phyloP scores from a whole-genome alignment of 2,113 vertebrate species.

The Xiphias gladius region DNA sequence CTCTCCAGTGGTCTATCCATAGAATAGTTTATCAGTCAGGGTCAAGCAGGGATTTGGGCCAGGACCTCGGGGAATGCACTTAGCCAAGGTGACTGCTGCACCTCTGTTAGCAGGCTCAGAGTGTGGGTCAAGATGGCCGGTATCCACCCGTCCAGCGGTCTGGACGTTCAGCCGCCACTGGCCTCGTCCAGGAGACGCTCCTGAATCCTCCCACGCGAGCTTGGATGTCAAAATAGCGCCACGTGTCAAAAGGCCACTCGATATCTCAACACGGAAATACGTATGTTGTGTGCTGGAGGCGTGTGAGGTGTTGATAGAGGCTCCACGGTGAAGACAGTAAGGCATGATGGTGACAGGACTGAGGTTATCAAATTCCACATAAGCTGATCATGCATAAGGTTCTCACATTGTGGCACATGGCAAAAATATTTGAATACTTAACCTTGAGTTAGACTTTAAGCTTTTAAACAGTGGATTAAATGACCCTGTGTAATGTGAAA shows the following conservation, averaged over 20 bases:
- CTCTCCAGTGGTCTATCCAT: constrained; percentile 73
- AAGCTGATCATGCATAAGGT: background rate
- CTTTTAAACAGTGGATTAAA: no score
- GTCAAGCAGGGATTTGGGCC: constrained; percentile 84
- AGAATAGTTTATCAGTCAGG: constrained; percentile 82
- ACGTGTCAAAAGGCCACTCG: constrained; percentile 54
- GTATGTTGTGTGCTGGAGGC: constrained; percentile 31
- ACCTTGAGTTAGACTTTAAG: background rate
- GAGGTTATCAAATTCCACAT: background rate
- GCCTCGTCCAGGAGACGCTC: constrained; percentile 57
- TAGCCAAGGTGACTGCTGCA: constrained; percentile 78
- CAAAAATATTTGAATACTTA: background rate
- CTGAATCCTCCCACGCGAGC: constrained; percentile 43
- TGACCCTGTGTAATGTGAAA: no score
- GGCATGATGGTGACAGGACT: constrained; percentile 16
- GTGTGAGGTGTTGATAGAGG: constrained; percentile 37
- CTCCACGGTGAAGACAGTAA: constrained; percentile 37
- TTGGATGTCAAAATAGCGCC: constrained; percentile 68
- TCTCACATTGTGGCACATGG: background rate
- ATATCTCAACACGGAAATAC: constrained; percentile 46
- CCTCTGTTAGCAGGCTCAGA: constrained; percentile 75
- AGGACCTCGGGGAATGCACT: constrained; percentile 84
- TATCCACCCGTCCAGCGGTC: constrained; percentile 60
- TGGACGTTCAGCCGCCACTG: constrained; percentile 71
- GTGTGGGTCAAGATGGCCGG: constrained; percentile 74